Conservation (phyloP, 2,113 vertebrate species). For the Microtus richardsoni region DNA sequence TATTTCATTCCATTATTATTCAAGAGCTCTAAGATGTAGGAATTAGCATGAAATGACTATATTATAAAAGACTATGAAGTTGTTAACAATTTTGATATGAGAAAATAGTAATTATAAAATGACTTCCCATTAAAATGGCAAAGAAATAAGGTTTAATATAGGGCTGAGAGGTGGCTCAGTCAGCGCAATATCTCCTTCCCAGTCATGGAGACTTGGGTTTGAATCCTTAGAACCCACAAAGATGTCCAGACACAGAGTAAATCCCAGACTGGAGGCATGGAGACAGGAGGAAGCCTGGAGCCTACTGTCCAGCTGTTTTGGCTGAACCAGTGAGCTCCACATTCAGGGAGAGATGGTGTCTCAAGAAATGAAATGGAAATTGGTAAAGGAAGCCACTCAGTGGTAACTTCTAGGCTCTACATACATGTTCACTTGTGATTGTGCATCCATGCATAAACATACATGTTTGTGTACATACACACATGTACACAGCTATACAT, state of each 20-base stretch:
- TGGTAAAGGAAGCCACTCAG: neutral
- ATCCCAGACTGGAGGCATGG: too few species aligned
- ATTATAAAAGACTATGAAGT: neutral
- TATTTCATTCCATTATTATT: slow-evolving; percentile 20
- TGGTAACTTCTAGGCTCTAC: neutral
- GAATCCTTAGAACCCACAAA: neutral
- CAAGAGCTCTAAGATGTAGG: neutral
- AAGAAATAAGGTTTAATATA: neutral
- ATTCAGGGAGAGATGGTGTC: neutral
- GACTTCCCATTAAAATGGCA: neutral
- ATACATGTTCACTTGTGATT: too few species aligned
- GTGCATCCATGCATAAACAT: neutral
- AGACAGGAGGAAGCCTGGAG: too few species aligned
- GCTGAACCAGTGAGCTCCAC: neutral
- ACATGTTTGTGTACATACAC: neutral
- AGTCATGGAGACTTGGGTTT: neutral
- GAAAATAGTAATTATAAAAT: slow-evolving; percentile 29
- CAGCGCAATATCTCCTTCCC: neutral
- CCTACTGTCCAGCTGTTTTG: neutral
- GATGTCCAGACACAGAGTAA: neutral
- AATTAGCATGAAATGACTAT: slow-evolving; percentile 15
- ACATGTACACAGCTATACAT: too few species aligned
- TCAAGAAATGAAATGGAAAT: neutral
- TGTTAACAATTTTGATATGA: slow-evolving; percentile 42
- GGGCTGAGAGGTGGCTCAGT: neutral